Evolutionary conservation across 2,113 vertebrate species (phyloP), one percentile per base, ranked within the genome.

Genomic region (Channa maculata): DNA sequence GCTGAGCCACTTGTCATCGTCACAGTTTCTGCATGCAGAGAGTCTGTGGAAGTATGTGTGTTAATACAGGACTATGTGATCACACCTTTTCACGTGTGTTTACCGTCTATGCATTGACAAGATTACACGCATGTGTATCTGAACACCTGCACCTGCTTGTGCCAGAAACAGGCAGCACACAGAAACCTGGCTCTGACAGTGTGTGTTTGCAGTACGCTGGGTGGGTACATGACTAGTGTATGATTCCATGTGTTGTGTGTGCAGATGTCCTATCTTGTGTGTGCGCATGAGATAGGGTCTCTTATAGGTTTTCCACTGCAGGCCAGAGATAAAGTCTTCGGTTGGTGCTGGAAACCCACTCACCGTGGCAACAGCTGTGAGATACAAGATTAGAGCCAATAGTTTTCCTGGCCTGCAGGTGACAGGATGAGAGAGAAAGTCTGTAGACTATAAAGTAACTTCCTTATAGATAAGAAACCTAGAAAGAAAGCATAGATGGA

Each of bases 301-400:
- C 65, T 55, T 74, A 24, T 24, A 80, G 77, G 75, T 82, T 86
- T 77, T 75, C 50, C 66, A 86, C 73, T 86, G 86, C 86, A 83
- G 85, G 88, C 90, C 75, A 66, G 71, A 79, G 92, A 93, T 93
- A 92, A 92, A 91, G 79, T 85, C 65, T 64, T 80, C 60, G 78
- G 86, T 83, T 79, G 76, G 80, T 24, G 24, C 57, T 61, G 63
- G 79, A 84, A 79, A 86, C 65, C 46, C 73, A 80, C 88, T 86
- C 84, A 79, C 75, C 14, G 71, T 80, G 75, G 89, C 84, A 85
- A 80, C 77, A 71, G 87, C 80, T 84, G 79, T 89, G 77, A 86
- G 85, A 91, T 91, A 89, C 86, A 91, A 91, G 91, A 92, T 93
- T 87, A 92, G 69, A 83, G 77, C 67, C 84, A 77, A 60, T 81